Base-by-base conservation (phyloP, 2,797 vertebrate species). In the Silurus lanzhouensis region DNA sequence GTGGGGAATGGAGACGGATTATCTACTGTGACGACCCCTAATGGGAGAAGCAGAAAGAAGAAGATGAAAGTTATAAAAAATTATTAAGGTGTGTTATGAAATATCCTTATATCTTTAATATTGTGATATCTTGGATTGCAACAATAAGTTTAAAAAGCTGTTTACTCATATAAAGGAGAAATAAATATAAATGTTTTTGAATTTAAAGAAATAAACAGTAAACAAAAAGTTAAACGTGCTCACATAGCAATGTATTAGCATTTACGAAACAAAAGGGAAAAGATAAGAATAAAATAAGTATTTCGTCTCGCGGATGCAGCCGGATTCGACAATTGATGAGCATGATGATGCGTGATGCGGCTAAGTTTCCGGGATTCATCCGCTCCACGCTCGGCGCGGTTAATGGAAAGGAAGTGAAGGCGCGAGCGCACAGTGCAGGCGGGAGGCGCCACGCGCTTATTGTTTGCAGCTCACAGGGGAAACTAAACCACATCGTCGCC, bases 221-320 rank as follows among this genome's bases (percentile, higher is more conserved):
- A 31, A 31, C 31, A 31, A 52, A 52, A 7, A 52, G 48, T 52
- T 7, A 0, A 7, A 52, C 48, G 48, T 79, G 0, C 1, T 63
- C 63, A 15, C 63, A 61, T n/a, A 58, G 8, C 74, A 31, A 2
- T 75, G 22, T 17, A 52, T n/a, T 44, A 0, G 6, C 5, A 15
- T 63, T 79, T 46, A 61, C 14, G 13, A 66, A 66, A 52, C 10
- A 19, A 22, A 27, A 10, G 6, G 6, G 1, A 66, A 25, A 10
- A 10, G 10, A 10, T 10, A 52, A 7, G 6, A 52, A 52, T 9
- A 1, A 52, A 52, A 52, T 94, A 70, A 93, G 94, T 96, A 95
- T 68, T 92, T 95, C 66, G 25, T 89, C n/a, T 52, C 75, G 93
- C 94, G 94, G 92, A 95, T 85, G 92, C 81, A 75, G 58, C 60